phyloP scores from a whole-genome alignment of 2,113 vertebrate genomes.

The Varanus komodoensis region DNA sequence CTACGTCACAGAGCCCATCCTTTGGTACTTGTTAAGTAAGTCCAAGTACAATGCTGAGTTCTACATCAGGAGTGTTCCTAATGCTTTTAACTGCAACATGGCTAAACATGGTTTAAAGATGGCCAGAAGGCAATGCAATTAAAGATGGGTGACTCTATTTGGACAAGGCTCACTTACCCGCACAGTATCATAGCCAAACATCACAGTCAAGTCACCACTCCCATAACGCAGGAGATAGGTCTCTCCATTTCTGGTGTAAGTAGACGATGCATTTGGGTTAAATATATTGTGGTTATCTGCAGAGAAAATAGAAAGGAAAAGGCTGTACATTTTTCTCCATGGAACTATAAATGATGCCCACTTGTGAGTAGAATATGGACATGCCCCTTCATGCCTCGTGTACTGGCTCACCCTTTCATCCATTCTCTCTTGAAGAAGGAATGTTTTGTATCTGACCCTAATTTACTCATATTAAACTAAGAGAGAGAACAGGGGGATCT shows the following conservation, averaged over 20 bases:
- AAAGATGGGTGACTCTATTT: fast-evolving
- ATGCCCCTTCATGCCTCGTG: no score
- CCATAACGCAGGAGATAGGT: slow-evolving; percentile 72
- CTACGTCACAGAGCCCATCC: not conserved
- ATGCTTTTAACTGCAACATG: not conserved
- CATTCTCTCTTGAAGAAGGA: no score
- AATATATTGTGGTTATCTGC: slow-evolving; percentile 72
- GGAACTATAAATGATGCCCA: not conserved
- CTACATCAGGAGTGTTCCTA: fast-evolving
- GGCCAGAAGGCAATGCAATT: not conserved
- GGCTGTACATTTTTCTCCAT: fast-evolving
- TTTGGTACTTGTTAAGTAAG: not conserved
- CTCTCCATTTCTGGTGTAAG: slow-evolving; percentile 42
- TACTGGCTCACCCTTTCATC: no score
- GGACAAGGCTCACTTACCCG: slow-evolving; percentile 45
- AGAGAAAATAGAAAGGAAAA: not conserved
- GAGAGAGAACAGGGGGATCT: not conserved
- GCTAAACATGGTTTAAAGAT: fast-evolving
- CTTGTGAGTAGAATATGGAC: not conserved
- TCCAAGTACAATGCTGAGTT: not conserved
- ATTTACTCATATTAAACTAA: no score
- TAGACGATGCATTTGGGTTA: slow-evolving; percentile 69
- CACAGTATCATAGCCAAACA: slow-evolving; percentile 76
- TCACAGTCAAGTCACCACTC: slow-evolving; percentile 66
- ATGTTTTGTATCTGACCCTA: no score